These are phyloP conservation scores for Tetragonula clypearis DNA, from an alignment of 1,140 invertebrate genomes.

Conservation along the genomic window DNA sequence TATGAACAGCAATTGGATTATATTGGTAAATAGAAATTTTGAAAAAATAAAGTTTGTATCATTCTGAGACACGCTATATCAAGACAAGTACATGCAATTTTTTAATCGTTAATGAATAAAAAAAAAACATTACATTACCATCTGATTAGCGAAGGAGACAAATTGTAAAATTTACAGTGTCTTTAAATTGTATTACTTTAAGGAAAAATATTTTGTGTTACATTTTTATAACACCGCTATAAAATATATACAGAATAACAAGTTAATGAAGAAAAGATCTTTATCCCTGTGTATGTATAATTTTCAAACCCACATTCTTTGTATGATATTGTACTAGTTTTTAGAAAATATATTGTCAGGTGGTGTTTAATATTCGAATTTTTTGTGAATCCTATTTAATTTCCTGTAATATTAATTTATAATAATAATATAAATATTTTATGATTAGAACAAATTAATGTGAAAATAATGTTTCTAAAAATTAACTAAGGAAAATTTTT, in stretches of 20 bases:
- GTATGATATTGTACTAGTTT: slow-evolving; percentile 81
- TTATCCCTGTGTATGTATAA: slow-evolving; percentile 77
- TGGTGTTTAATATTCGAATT: slow-evolving; percentile 77
- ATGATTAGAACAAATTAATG: too few species aligned
- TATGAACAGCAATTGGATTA: slow-evolving; percentile 53
- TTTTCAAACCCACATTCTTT: slow-evolving; percentile 80
- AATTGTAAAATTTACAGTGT: slow-evolving; percentile 79
- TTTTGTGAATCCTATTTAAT: slow-evolving; percentile 59
- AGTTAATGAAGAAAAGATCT: slow-evolving; percentile 70
- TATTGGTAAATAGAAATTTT: slow-evolving; percentile 58
- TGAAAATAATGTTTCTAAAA: background rate
- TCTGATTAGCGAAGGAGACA: slow-evolving; percentile 66
- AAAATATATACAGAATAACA: slow-evolving; percentile 78
- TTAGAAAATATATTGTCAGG: slow-evolving; percentile 81
- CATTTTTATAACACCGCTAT: slow-evolving; percentile 80
- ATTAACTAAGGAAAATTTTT: background rate
- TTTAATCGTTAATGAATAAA: slow-evolving; percentile 69
- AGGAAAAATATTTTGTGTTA: slow-evolving; percentile 81
- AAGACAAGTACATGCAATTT: slow-evolving; percentile 67
- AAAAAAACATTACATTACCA: slow-evolving; percentile 53
- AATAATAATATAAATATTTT: slow-evolving; percentile 17
- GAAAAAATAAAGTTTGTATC: slow-evolving; percentile 65
- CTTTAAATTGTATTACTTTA: slow-evolving; percentile 80
- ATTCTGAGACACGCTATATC: slow-evolving; percentile 63
- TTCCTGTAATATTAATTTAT: slow-evolving; percentile 42